A percentile compares a stretch with the other conserved stretches of the same genome.
These are phyloP conservation scores for Huso huso DNA, from an alignment of 2,797 vertebrate genomes.

Conservation along the genomic window DNA sequence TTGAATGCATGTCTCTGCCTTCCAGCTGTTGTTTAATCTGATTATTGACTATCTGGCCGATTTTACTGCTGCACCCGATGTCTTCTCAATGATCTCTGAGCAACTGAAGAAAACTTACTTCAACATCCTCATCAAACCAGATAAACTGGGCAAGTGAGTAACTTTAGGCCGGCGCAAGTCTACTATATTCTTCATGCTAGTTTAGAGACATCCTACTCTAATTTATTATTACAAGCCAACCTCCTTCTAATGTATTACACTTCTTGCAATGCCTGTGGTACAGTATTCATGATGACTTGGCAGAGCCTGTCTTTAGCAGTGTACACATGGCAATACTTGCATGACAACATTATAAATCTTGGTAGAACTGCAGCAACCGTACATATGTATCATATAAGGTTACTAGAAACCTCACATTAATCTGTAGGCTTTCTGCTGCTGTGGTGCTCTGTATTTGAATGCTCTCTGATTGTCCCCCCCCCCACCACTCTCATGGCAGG, in stretches of 20 bases:
- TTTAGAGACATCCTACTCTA: no score
- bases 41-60: slow-evolving; percentile 80
- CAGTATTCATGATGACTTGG: no score
- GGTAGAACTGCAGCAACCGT: no score
- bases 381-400: no score
- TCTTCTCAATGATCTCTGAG: slow-evolving; percentile 85
- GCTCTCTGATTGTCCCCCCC: neutral
- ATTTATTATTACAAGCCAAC: neutral
- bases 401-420: neutral
- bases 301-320: no score
- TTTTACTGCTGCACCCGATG: slow-evolving; percentile 71
- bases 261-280: neutral
- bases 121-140: slow-evolving; percentile 88
- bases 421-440: neutral
- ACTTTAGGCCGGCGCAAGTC: no score
- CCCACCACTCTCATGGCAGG: slow-evolving; percentile 38
- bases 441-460: neutral
- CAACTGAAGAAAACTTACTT: slow-evolving; percentile 92
- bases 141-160: slow-evolving; percentile 82
- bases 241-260: no score
- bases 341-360: no score
- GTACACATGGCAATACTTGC: no score
- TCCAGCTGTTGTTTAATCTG: slow-evolving; percentile 78
- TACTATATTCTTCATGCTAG: no score
- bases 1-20: slow-evolving; percentile 13